Conservation (phyloP, 1,140 invertebrate species). For the Nephotettix cincticeps region DNA sequence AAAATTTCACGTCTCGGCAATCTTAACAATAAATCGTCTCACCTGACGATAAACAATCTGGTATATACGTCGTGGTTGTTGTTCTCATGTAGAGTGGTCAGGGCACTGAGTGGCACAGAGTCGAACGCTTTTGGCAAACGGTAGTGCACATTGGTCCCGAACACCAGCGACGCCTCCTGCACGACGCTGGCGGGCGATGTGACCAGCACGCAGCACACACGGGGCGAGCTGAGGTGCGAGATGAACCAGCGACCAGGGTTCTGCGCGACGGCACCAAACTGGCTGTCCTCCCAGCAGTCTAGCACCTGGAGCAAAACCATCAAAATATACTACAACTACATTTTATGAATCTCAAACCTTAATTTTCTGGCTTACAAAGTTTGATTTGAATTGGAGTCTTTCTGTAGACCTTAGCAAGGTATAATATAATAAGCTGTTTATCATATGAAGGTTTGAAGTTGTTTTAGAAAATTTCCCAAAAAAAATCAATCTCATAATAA, state of each 20-base stretch:
- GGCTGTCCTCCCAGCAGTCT: conserved; percentile 36
- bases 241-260: conserved; percentile 28
- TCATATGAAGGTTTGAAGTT: too few species aligned
- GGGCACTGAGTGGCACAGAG: not conserved
- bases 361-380: too few species aligned
- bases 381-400: too few species aligned
- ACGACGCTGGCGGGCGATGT: not conserved
- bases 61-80: not conserved
- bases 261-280: conserved; percentile 31
- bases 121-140: not conserved
- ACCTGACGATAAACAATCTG: conserved; percentile 4
- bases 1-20: too few species aligned
- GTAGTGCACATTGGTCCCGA: not conserved
- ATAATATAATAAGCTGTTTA: too few species aligned
- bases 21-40: too few species aligned
- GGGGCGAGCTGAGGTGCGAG: not conserved
- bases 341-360: too few species aligned
- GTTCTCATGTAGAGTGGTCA: not conserved
- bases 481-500: too few species aligned
- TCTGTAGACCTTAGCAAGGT: too few species aligned
- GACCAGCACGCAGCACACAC: not conserved
- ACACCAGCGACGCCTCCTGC: not conserved
- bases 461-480: too few species aligned
- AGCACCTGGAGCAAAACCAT: conserved; percentile 36
- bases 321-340: too few species aligned